A percentile compares a stretch with the other conserved stretches of the same genome.
Conservation (phyloP, 2,113 vertebrate species). For the Gila orcuttii region DNA sequence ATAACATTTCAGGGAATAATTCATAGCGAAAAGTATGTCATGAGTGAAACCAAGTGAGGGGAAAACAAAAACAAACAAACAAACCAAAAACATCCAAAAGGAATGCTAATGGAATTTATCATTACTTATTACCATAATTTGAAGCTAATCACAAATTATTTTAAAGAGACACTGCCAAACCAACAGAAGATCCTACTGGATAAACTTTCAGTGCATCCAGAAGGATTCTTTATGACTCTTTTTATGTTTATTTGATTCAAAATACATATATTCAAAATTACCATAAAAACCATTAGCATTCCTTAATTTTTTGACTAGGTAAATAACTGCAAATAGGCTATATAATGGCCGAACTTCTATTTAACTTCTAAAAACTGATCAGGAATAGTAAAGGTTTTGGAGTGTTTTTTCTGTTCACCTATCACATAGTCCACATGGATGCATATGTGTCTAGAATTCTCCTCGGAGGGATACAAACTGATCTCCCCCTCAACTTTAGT, state of each 20-base stretch:
- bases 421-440: slow-evolving; percentile 81
- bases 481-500: slow-evolving; percentile 80
- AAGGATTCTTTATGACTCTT: background rate
- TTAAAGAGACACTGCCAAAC: background rate
- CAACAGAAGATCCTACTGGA: background rate
- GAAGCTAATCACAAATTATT: background rate
- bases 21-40: background rate
- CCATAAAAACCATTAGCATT: background rate
- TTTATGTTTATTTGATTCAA: background rate
- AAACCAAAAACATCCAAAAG: background rate
- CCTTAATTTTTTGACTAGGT: background rate
- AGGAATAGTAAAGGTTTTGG: slow-evolving; percentile 85
- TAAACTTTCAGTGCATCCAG: background rate
- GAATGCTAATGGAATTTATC: background rate
- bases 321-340: background rate
- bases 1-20: background rate
- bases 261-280: background rate
- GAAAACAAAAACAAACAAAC: background rate
- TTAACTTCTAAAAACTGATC: slow-evolving; percentile 71
- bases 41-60: background rate
- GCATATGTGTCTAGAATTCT: slow-evolving; percentile 81
- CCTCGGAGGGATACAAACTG: slow-evolving; percentile 80
- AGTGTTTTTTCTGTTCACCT: slow-evolving; percentile 77
- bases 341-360: background rate
- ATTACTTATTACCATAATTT: background rate